A percentile compares a stretch with the other conserved stretches of the same genome.
These are phyloP conservation scores for Xyrauchen texanus DNA, from an alignment of 2,113 vertebrate genomes.

Conservation along the genomic window DNA sequence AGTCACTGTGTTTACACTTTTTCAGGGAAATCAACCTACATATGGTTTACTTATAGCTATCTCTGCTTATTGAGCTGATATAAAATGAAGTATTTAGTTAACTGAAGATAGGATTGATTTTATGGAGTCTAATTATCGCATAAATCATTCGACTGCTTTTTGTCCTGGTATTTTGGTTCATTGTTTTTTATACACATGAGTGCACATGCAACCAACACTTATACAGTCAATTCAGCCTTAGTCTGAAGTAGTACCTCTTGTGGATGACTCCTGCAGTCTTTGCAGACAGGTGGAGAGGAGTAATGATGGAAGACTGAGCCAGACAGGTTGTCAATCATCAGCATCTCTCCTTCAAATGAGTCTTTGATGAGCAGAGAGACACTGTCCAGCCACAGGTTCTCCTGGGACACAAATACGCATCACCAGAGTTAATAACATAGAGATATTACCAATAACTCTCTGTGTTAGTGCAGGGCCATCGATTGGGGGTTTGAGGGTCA, in stretches of 20 bases:
- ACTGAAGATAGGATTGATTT: too few species aligned
- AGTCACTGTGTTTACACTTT: too few species aligned
- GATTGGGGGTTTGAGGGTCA: neutral
- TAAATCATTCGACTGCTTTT: too few species aligned
- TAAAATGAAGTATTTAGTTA: too few species aligned
- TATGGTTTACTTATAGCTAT: too few species aligned
- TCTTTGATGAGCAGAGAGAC: slow-evolving; percentile 99
- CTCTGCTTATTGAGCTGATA: too few species aligned
- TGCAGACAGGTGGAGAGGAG: slow-evolving; percentile 86
- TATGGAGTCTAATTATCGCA: too few species aligned
- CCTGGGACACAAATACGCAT: slow-evolving; percentile 72
- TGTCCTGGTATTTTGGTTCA: too few species aligned
- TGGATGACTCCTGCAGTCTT: slow-evolving; percentile 87
- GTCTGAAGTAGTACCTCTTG: slow-evolving; percentile 83
- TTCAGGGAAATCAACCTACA: too few species aligned
- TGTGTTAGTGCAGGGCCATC: neutral
- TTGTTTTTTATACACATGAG: too few species aligned
- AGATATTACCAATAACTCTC: slow-evolving; percentile 7
- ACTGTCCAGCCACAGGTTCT: slow-evolving; percentile 99
- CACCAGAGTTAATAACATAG: slow-evolving; percentile 1
- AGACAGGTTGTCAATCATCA: slow-evolving; percentile 99
- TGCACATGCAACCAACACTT: too few species aligned
- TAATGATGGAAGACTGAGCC: slow-evolving; percentile 99
- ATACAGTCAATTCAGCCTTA: neutral
- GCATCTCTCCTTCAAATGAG: slow-evolving; percentile 96